Conservation (phyloP, 2,113 vertebrate genomes). For the Gallinago jamesoni region DNA sequence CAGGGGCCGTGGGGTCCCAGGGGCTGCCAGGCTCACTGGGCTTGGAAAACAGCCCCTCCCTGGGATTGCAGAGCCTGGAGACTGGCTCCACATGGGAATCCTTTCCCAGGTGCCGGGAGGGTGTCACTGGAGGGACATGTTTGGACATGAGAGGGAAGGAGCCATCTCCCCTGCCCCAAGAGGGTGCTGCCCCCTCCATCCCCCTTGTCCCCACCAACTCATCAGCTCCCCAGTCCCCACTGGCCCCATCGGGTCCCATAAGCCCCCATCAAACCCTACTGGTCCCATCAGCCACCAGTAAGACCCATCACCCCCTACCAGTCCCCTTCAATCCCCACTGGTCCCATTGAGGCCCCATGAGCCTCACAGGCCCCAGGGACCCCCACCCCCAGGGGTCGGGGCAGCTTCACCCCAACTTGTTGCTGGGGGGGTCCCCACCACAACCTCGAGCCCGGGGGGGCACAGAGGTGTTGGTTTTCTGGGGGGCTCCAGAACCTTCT, state of each 20-base stretch:
- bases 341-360: not conserved
- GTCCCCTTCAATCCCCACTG: not conserved
- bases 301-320: not conserved
- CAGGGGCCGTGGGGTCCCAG: not conserved
- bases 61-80: not conserved
- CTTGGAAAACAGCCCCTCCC: not conserved
- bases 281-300: not conserved
- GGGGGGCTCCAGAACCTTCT: conserved; percentile 5
- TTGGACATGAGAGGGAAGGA: not conserved
- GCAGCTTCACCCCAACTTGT: not conserved
- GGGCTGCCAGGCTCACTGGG: not conserved
- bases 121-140: rapidly evolving
- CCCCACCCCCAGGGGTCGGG: not conserved
- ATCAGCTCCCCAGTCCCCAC: not conserved
- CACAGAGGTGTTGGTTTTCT: too few species aligned
- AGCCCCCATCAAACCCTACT: not conserved
- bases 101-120: not conserved
- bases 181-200: not conserved
- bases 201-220: not conserved
- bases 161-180: too few species aligned
- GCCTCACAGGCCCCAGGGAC: rapidly evolving
- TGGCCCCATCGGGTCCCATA: too few species aligned
- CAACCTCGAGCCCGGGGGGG: rapidly evolving
- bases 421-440: not conserved
- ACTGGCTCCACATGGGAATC: not conserved